Conservation (phyloP, 2,888 invertebrate species). For the Cryptus viduatorius region DNA sequence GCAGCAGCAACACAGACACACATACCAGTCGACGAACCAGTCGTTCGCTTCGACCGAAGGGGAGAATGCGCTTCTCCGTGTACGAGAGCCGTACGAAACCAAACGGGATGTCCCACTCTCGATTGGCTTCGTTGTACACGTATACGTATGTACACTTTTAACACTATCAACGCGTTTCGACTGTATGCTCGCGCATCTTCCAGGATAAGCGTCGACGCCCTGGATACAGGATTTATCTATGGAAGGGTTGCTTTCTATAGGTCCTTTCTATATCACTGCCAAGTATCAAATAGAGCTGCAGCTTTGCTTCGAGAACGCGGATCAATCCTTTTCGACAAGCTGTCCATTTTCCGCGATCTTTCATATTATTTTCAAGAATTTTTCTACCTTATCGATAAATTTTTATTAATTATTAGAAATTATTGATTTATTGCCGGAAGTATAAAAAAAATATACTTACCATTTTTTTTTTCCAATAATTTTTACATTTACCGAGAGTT, state of each 20-base stretch:
- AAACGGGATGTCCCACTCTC: conserved; percentile 29
- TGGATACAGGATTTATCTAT: background rate
- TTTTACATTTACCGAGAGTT: no score
- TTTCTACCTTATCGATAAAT: no score
- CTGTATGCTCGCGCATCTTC: conserved; percentile 32
- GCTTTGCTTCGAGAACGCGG: no score
- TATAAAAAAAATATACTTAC: no score
- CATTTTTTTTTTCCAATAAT: no score
- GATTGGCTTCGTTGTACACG: background rate
- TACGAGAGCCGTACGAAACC: background rate
- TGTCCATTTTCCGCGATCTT: no score
- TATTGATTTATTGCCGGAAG: no score
- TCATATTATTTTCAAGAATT: no score
- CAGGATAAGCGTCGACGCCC: conserved; percentile 43
- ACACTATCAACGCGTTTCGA: conserved; percentile 3
- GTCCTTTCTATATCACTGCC: background rate
- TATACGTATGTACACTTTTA: background rate
- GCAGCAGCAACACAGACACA: background rate
- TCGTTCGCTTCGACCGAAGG: conserved; percentile 21
- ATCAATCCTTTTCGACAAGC: no score
- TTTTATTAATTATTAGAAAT: no score
- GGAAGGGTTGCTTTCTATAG: background rate
- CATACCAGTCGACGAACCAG: background rate
- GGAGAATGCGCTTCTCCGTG: conserved; percentile 16
- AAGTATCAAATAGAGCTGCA: no score